Evolutionary conservation across 2,113 vertebrate genomes (phyloP), one percentile per base, ranked within the genome.

Genomic region (Oostethus manadensis): DNA sequence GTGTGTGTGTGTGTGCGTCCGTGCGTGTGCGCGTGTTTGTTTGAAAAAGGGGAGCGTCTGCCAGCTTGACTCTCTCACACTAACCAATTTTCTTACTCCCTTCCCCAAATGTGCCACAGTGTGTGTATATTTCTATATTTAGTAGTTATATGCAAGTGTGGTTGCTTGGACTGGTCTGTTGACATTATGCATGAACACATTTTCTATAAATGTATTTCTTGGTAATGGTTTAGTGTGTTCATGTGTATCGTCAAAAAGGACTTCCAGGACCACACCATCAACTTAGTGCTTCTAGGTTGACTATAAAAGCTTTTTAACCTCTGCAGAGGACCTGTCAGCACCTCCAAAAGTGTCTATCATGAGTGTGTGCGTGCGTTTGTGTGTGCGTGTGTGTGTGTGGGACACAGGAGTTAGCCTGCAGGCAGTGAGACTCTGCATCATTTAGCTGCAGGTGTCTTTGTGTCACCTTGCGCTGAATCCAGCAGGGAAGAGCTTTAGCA

Each of bases 301-400:
- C 78, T 64, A 66, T 66, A 78, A 73, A 78, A 78, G 80, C 79
- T 76, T 85, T 55, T 86, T 84, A 85, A 86, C 86, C 83, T 86
- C 81, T 73, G 69, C 74, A 81, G 81, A 79, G 73, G 79, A 74
- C 61, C 81, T 82, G 82, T 85, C 84, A 78, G 71, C 81, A 7
- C 57, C 76, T 81, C 66, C 74, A 67, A 73, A 67, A 74, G 66
- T 70, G 74, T 68, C 43, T 70, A 22, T 62, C 15, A 29, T 16
- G 69, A 55, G 8, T 49, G 38, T 38, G 64, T 51, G 40, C 21
- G 23, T 17, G 47, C 14, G 35, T 51, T n/a, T 46, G 50, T 18
- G 40, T 42, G 26, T 16, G 69, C 9, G 49, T 18, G 47, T 57
- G 45, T 51, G 63, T 64, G 69, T 73, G 50, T 61, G 46, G 61